These are phyloP conservation scores for Emydoidea blandingii DNA, from an alignment of 2,797 vertebrate species.

Conservation along the genomic window DNA sequence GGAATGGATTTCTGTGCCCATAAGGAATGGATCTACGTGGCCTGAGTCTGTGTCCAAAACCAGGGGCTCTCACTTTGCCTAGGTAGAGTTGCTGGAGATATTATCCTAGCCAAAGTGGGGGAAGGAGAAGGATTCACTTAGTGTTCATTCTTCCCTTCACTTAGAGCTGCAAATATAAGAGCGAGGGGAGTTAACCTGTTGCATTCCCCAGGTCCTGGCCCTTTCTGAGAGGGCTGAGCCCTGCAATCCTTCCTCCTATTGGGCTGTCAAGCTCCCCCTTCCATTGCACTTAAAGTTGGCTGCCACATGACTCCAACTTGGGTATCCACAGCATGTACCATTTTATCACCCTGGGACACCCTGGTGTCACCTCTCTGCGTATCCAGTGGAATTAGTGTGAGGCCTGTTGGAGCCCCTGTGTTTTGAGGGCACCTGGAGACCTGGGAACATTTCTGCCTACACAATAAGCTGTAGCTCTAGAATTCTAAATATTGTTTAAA, in stretches of 20 bases:
- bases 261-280: not conserved
- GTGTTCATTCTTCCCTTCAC: not conserved
- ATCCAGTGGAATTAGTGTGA: not conserved
- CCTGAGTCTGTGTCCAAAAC: not conserved
- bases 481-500: conserved; percentile 17
- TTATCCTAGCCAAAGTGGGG: not conserved
- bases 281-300: not conserved
- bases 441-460: conserved; percentile 11
- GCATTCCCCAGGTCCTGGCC: not conserved
- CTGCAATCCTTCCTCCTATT: not conserved
- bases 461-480: not conserved
- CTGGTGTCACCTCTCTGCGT: not conserved
- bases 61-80: conserved; percentile 10
- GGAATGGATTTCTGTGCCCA: not conserved
- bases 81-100: not conserved
- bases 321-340: not conserved
- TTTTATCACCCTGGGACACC: not conserved
- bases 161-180: not conserved
- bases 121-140: not conserved
- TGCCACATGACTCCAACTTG: not conserved
- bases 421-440: not conserved
- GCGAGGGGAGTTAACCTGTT: not conserved
- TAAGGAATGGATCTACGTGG: not conserved
- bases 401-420: rapidly evolving
- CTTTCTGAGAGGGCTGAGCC: not conserved